These are phyloP conservation scores for Siphonodentalium dalli DNA, from an alignment of 2,888 invertebrate species.

Conservation along the genomic window DNA sequence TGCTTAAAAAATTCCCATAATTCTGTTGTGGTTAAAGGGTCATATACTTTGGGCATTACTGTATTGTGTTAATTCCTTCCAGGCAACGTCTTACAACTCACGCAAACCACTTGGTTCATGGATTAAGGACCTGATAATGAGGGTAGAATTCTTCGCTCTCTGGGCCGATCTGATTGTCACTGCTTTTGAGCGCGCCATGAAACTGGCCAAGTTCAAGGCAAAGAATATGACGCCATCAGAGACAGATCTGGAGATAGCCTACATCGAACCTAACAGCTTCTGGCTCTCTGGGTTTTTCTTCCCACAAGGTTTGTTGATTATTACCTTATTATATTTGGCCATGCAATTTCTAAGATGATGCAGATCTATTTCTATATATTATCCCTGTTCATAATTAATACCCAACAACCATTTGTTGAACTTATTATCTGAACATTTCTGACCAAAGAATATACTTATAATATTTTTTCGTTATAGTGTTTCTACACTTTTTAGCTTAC, in stretches of 20 bases:
- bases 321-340: background rate
- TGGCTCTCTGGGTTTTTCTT: conserved; percentile 65
- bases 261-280: conserved; percentile 52
- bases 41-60: too few relatives aligned
- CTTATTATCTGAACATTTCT: too few relatives aligned
- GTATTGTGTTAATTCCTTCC: conserved; percentile 17
- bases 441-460: too few relatives aligned
- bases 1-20: too few relatives aligned
- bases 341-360: too few relatives aligned
- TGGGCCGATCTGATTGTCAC: conserved; percentile 57
- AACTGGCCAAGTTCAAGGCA: conserved; percentile 16
- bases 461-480: too few relatives aligned
- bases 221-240: conserved; percentile 6
- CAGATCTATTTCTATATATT: too few relatives aligned
- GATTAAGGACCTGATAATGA: conserved; percentile 54
- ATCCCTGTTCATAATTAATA: too few relatives aligned
- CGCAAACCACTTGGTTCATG: conserved; percentile 60
- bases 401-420: too few relatives aligned
- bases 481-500: too few relatives aligned
- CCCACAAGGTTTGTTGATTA: conserved; percentile 56
- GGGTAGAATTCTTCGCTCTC: conserved; percentile 60
- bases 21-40: too few relatives aligned
- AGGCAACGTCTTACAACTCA: conserved; percentile 61
- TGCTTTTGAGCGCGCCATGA: conserved; percentile 47
- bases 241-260: conserved; percentile 25